Evolutionary conservation across 1,140 invertebrate genomes (phyloP).

Genomic region (Papilio dardanus): DNA sequence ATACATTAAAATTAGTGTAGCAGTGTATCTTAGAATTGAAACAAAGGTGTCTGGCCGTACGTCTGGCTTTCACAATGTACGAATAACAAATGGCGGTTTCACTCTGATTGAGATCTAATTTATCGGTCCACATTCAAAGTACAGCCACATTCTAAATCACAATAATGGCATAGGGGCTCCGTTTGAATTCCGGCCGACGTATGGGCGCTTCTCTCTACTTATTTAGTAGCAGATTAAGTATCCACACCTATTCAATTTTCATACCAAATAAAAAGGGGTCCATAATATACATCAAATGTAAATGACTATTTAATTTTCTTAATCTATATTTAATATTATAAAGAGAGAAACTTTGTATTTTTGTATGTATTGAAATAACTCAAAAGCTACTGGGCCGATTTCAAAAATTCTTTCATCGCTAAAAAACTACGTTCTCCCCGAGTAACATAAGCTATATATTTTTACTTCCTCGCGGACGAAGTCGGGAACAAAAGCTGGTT

Average conservation of each 20-base stretch:
- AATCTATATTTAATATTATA: no score
- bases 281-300: no score
- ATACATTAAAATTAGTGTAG: background rate
- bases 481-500: no score
- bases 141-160: slow-evolving; percentile 72
- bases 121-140: slow-evolving; percentile 71
- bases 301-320: no score
- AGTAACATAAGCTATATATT: no score
- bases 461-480: no score
- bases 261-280: no score
- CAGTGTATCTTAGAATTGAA: slow-evolving; percentile 4
- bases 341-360: no score
- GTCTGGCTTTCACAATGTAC: slow-evolving; percentile 32
- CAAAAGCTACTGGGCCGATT: no score
- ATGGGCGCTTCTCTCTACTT: slow-evolving; percentile 17
- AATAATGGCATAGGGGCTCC: slow-evolving; percentile 67
- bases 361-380: no score
- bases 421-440: no score
- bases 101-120: slow-evolving; percentile 77
- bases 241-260: background rate
- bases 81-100: slow-evolving; percentile 70
- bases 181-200: slow-evolving; percentile 26
- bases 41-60: slow-evolving; percentile 22
- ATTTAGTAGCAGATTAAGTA: slow-evolving; percentile 8
- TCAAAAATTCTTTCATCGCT: no score